These are phyloP conservation scores for Nematostella vectensis DNA, from an alignment of 92 coral and sea anemone genomes.

Conservation along the genomic window DNA sequence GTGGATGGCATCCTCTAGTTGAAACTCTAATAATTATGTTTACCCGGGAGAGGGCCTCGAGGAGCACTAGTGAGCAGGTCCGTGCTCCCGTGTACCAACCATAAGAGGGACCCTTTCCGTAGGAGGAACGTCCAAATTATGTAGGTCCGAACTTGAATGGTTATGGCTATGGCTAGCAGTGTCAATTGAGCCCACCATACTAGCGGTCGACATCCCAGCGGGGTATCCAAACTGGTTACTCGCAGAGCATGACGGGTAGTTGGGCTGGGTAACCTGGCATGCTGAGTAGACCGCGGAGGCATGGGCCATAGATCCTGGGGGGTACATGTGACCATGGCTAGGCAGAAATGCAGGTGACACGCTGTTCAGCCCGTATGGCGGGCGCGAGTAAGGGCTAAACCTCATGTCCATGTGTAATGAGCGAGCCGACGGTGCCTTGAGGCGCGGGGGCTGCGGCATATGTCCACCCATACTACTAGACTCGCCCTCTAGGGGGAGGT, in stretches of 20 bases:
- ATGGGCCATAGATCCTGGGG: conserved; percentile 63
- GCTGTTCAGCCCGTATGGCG: conserved; percentile 65
- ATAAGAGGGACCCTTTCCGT: conserved; percentile 8
- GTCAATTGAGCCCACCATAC: conserved; percentile 28
- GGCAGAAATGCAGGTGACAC: conserved; percentile 61
- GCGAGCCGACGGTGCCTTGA: conserved; percentile 57
- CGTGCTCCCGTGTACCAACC: conserved; percentile 2
- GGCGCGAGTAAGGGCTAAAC: conserved; percentile 74
- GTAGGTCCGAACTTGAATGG: conserved; percentile 49
- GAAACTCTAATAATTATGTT: no score
- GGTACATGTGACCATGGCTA: conserved; percentile 64
- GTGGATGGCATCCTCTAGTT: no score
- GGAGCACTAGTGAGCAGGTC: background rate
- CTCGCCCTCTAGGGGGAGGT: conserved; percentile 40
- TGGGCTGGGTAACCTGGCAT: conserved; percentile 56
- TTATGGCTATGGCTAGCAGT: conserved; percentile 22
- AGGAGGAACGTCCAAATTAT: conserved; percentile 11
- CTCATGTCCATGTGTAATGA: conserved; percentile 86
- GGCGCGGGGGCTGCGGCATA: conserved; percentile 37
- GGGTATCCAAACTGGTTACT: conserved; percentile 57
- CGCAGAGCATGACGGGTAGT: conserved; percentile 58
- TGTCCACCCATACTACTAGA: conserved; percentile 31
- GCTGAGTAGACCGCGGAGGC: conserved; percentile 43
- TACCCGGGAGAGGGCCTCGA: no score
- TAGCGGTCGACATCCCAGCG: conserved; percentile 50